Evolutionary conservation across 2,113 vertebrate genomes (phyloP).

Genomic region (Mormoops blainvillei): DNA sequence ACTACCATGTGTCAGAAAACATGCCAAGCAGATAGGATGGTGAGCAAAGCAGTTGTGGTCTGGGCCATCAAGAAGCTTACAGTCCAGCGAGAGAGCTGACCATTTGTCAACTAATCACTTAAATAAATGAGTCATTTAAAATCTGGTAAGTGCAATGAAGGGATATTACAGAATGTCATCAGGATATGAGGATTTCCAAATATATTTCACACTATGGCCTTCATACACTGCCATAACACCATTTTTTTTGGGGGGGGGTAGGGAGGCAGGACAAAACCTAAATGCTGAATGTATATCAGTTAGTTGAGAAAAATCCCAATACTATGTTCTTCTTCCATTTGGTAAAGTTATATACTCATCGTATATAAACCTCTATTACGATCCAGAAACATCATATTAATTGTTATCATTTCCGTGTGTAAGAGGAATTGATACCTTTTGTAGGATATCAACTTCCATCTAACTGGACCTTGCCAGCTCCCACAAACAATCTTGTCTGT

Average conservation of each 20-base stretch:
- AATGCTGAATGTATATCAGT: neutral
- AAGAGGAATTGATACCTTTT: neutral
- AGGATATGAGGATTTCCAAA: neutral
- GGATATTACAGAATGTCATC: neutral
- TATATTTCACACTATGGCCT: neutral
- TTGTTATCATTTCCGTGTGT: neutral
- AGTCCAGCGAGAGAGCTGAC: neutral
- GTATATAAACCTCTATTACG: neutral
- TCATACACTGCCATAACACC: neutral
- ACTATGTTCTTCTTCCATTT: neutral
- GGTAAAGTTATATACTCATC: neutral
- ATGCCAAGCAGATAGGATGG: neutral
- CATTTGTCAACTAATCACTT: neutral
- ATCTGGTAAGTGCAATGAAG: neutral
- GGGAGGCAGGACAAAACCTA: neutral
- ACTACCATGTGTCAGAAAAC: neutral
- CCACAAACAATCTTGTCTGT: neutral
- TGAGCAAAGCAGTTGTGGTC: neutral
- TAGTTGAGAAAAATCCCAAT: neutral
- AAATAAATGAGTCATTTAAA: neutral
- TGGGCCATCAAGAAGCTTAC: neutral
- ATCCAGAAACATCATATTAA: neutral
- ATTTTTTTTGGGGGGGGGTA: neutral
- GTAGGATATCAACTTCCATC: neutral
- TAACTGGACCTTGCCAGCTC: neutral